A percentile compares a stretch with the other conserved stretches of the same genome.
These are phyloP conservation scores for Aporrectodea caliginosa DNA, from an alignment of 1,140 invertebrate species.

Conservation along the genomic window DNA sequence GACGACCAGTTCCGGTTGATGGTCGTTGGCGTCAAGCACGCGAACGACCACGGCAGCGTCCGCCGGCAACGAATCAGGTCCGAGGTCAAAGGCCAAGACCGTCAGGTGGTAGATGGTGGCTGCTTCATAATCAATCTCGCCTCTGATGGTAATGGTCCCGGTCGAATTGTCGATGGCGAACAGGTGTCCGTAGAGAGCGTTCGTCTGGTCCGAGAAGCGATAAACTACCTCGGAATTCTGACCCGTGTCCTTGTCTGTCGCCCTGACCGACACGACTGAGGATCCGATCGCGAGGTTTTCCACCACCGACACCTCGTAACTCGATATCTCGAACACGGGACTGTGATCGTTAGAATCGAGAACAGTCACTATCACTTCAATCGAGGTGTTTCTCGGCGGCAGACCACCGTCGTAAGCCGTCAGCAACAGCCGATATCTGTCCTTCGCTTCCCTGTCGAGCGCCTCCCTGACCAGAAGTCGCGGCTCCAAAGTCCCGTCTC, in stretches of 20 bases:
- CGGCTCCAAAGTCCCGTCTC: neutral
- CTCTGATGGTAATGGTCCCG: slow-evolving; percentile 14
- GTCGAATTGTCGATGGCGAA: slow-evolving; percentile 13
- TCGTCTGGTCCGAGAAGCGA: slow-evolving; percentile 9
- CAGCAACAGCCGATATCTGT: slow-evolving; percentile 27
- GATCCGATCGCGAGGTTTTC: neutral
- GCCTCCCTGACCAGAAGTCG: slow-evolving; percentile 13
- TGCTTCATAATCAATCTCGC: slow-evolving; percentile 18
- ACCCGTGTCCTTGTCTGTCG: slow-evolving; percentile 23
- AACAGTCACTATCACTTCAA: slow-evolving; percentile 21
- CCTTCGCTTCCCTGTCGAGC: slow-evolving; percentile 29
- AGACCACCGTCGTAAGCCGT: slow-evolving; percentile 25
- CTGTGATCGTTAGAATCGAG: slow-evolving; percentile 27
- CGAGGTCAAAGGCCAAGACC: slow-evolving; percentile 9
- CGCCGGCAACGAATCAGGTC: slow-evolving; percentile 7
- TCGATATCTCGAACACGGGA: slow-evolving; percentile 30
- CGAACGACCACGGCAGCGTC: neutral
- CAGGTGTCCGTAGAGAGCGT: slow-evolving; percentile 3
- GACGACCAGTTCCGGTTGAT: slow-evolving; percentile 14
- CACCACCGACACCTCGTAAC: neutral
- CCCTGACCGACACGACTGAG: slow-evolving; percentile 15
- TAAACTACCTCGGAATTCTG: slow-evolving; percentile 12
- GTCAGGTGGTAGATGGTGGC: slow-evolving; percentile 17
- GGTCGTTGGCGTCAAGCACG: slow-evolving; percentile 27
- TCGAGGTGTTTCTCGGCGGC: slow-evolving; percentile 6